These are phyloP conservation scores for Himalopsyche japonica DNA, from an alignment of 2,888 invertebrate species.

Conservation along the genomic window DNA sequence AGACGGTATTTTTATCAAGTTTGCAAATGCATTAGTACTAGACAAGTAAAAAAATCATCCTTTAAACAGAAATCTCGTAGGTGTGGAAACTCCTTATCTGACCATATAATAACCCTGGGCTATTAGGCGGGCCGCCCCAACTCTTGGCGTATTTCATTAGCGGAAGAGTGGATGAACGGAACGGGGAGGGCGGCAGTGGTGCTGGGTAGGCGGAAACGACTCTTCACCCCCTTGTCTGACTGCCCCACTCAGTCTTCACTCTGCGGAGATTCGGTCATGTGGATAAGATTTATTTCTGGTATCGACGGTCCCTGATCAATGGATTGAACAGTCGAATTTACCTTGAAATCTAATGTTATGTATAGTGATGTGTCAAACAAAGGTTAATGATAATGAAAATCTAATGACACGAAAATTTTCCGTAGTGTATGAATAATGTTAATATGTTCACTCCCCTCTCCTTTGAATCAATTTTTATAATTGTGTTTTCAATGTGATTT, in stretches of 20 bases:
- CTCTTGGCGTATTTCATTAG: slow-evolving; percentile 35
- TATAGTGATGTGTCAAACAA: neutral
- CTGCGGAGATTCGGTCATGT: neutral
- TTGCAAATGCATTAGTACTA: neutral
- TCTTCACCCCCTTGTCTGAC: neutral
- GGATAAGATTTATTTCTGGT: neutral
- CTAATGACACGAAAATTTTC: neutral
- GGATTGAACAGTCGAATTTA: neutral
- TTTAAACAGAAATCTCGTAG: slow-evolving; percentile 11
- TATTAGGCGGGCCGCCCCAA: slow-evolving; percentile 31
- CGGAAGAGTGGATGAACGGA: slow-evolving; percentile 26
- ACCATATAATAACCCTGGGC: slow-evolving; percentile 40
- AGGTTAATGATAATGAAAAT: neutral
- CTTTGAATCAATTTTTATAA: too few species aligned
- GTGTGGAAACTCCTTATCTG: slow-evolving; percentile 39
- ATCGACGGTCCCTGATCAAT: neutral
- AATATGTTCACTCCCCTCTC: too few species aligned
- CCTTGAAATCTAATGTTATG: neutral
- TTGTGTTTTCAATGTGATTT: too few species aligned
- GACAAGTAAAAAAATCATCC: slow-evolving; percentile 19
- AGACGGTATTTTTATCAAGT: neutral
- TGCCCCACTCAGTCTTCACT: neutral
- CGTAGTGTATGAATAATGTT: too few species aligned
- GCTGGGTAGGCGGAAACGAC: neutral
- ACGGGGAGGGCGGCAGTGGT: neutral